phyloP scores from a whole-genome alignment of 1,140 invertebrate genomes.

The Hyposmocoma kahamanoa region DNA sequence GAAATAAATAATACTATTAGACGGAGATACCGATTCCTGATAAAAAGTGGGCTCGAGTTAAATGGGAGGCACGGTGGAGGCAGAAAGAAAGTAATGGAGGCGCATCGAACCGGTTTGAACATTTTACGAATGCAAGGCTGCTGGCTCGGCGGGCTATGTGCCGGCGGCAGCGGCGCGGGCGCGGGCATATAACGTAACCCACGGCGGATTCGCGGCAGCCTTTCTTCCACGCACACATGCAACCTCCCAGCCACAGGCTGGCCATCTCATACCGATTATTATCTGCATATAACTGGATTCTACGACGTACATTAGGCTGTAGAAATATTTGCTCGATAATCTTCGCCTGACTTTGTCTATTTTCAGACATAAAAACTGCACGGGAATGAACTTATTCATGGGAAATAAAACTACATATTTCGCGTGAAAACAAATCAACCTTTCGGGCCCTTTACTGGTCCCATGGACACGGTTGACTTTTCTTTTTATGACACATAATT shows the following conservation, averaged over 20 bases:
- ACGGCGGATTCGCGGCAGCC: conserved; percentile 61
- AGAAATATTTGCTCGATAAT: conserved; percentile 47
- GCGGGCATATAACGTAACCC: conserved; percentile 59
- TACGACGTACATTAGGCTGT: conserved; percentile 40
- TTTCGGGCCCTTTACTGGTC: too few species aligned
- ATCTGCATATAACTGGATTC: conserved; percentile 59
- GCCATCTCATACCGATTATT: conserved; percentile 38
- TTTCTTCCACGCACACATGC: conserved; percentile 44
- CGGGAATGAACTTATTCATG: too few species aligned
- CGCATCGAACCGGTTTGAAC: conserved; percentile 69
- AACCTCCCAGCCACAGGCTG: neutral
- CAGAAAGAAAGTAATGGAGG: conserved; percentile 73
- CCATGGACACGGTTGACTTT: too few species aligned
- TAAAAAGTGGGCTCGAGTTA: conserved; percentile 71
- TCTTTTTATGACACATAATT: too few species aligned
- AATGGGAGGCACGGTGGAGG: conserved; percentile 68
- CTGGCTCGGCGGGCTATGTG: conserved; percentile 19
- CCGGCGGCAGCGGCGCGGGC: conserved; percentile 9
- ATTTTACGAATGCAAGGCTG: conserved; percentile 73
- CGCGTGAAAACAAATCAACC: too few species aligned
- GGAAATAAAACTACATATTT: too few species aligned
- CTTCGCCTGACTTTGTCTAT: too few species aligned
- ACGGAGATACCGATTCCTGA: conserved; percentile 71
- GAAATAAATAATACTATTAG: conserved; percentile 74
- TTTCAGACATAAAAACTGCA: too few species aligned